Percentiles rank a stretch among this genome's conserved stretches.
Evolutionary conservation across 2,888 invertebrate genomes (phyloP).

Genomic region (Thereva unica): DNA sequence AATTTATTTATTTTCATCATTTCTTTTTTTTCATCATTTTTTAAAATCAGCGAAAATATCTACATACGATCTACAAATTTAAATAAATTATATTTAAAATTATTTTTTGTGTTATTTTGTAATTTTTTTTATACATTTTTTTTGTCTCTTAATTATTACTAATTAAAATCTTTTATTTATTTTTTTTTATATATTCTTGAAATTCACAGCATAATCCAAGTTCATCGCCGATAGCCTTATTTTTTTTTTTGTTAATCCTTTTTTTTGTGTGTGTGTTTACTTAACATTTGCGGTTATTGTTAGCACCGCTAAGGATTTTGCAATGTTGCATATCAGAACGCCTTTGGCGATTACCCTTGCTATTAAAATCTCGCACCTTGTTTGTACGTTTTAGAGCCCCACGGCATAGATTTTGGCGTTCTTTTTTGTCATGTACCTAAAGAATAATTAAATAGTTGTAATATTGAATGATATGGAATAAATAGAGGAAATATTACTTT

Average conservation of each 20-base stretch:
- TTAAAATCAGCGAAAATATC: slow-evolving; percentile 20
- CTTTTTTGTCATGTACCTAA: slow-evolving; percentile 59
- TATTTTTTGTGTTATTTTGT: slow-evolving; percentile 13
- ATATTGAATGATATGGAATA: too few species aligned
- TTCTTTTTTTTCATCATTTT: slow-evolving; percentile 18
- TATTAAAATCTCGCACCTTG: slow-evolving; percentile 62
- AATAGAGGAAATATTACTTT: too few species aligned
- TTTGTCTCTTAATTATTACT: slow-evolving; percentile 10
- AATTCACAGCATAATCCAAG: background rate
- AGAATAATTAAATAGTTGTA: background rate
- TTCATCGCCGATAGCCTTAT: background rate
- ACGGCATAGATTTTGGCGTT: slow-evolving; percentile 60
- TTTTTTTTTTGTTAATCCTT: background rate
- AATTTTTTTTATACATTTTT: background rate
- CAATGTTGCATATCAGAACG: slow-evolving; percentile 62
- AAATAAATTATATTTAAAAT: slow-evolving; percentile 29
- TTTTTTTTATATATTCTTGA: slow-evolving; percentile 9
- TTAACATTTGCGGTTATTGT: slow-evolving; percentile 68
- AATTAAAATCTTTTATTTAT: slow-evolving; percentile 12
- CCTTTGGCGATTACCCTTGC: slow-evolving; percentile 61
- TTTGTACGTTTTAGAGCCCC: slow-evolving; percentile 62
- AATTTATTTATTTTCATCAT: slow-evolving; percentile 14
- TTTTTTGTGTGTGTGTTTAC: slow-evolving; percentile 24
- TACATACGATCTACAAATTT: slow-evolving; percentile 24
- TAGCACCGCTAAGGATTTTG: slow-evolving; percentile 63